These are phyloP conservation scores for Setipinna tenuifilis DNA, from an alignment of 2,797 vertebrate genomes.

Conservation along the genomic window DNA sequence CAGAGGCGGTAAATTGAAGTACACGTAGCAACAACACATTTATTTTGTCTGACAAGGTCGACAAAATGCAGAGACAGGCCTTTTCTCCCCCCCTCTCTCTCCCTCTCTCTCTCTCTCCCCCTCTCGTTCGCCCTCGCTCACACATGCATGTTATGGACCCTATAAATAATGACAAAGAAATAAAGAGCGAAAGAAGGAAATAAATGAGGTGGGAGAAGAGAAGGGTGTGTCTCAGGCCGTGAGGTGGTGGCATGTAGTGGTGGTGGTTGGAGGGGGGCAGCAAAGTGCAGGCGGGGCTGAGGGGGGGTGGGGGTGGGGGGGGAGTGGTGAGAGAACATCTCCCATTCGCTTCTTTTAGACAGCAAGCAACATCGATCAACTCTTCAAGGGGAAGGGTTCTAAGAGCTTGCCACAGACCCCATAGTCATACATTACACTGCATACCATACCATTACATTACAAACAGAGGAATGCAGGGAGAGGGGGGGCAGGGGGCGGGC, in stretches of 20 bases:
- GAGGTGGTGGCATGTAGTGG: constrained; percentile 30
- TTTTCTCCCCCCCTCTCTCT: constrained; percentile 1
- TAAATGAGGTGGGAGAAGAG: constrained; percentile 17
- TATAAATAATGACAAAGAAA: constrained; percentile 32
- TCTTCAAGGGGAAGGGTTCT: constrained; percentile 21
- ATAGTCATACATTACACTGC: neutral
- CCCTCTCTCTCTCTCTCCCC: neutral
- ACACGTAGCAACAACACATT: constrained; percentile 32
- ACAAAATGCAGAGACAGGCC: constrained; percentile 70
- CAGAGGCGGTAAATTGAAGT: constrained; percentile 52
- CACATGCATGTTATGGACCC: constrained; percentile 49
- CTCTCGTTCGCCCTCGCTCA: neutral
- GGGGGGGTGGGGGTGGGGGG: neutral
- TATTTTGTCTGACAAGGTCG: constrained; percentile 50
- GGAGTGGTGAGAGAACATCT: constrained; percentile 20
- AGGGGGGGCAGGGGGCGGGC: constrained; percentile 32
- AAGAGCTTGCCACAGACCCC: neutral
- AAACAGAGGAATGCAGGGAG: constrained; percentile 36
- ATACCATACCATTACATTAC: constrained; percentile 24
- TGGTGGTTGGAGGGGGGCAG: neutral
- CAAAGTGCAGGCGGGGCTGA: constrained; percentile 24
- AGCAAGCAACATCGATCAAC: constrained; percentile 18
- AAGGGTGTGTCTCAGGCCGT: constrained; percentile 43
- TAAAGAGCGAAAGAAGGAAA: constrained; percentile 29
- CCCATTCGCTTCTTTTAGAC: neutral